Conservation (phyloP, 2,113 vertebrate genomes). For the Mugil cephalus region DNA sequence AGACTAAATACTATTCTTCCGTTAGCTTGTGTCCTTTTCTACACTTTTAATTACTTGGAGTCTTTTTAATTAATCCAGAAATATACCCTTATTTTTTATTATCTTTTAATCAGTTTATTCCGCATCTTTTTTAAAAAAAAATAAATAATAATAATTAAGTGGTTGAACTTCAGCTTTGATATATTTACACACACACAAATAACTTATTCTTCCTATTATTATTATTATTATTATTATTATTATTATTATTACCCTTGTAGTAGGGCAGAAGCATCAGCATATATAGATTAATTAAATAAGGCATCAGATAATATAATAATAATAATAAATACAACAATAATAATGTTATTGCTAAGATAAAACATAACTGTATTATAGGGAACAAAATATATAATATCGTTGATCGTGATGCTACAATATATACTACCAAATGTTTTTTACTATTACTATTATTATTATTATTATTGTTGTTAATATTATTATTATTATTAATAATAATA, state of each 20-base stretch:
- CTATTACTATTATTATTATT: background rate
- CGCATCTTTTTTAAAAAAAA: background rate
- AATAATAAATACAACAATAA: constrained; percentile 7
- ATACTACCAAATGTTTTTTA: background rate
- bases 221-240: background rate
- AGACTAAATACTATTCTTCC: constrained; percentile 14
- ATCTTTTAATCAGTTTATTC: background rate
- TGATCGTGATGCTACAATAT: too few species aligned
- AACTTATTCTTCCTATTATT: background rate
- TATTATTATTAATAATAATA: too few species aligned
- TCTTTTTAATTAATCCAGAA: background rate
- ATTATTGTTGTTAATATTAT: too few species aligned
- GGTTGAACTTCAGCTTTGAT: background rate
- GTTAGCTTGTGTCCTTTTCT: background rate
- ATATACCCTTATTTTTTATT: too few species aligned
- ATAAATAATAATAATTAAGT: background rate
- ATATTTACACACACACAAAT: background rate
- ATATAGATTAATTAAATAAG: background rate
- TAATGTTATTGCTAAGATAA: background rate
- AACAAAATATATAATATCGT: too few species aligned
- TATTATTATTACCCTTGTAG: background rate
- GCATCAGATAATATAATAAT: background rate
- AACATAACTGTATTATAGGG: too few species aligned
- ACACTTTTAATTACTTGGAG: background rate
- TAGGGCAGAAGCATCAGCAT: background rate